Percentiles rank a stretch among this genome's conserved stretches.
These are phyloP conservation scores for Tetragonula clypearis DNA, from an alignment of 1,140 invertebrate species.

Conservation along the genomic window DNA sequence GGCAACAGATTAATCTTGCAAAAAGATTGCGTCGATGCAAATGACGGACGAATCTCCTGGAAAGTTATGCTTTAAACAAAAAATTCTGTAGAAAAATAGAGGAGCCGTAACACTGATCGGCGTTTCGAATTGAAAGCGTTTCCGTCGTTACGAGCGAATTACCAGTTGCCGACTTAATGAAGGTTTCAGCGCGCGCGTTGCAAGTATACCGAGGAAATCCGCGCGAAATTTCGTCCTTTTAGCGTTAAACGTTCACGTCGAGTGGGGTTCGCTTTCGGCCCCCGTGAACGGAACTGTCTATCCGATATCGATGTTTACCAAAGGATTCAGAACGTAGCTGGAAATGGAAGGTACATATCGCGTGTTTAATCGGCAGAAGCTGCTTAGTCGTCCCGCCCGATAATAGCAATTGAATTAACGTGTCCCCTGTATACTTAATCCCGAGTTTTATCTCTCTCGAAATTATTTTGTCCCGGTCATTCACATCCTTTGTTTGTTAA, in stretches of 20 bases:
- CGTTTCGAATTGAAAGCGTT: not conserved
- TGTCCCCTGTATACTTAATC: not conserved
- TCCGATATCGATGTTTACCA: slow-evolving; percentile 46
- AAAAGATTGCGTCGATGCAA: too few relatives aligned
- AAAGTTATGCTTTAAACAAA: not conserved
- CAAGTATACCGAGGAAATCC: slow-evolving; percentile 13
- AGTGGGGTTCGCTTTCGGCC: slow-evolving; percentile 27
- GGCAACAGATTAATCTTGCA: too few relatives aligned
- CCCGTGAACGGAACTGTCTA: slow-evolving; percentile 37
- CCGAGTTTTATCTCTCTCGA: not conserved
- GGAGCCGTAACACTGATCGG: not conserved
- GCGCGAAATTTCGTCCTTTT: slow-evolving; percentile 35
- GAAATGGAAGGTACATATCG: slow-evolving; percentile 49
- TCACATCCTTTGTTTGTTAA: too few relatives aligned
- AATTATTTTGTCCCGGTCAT: not conserved
- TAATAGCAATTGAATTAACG: not conserved
- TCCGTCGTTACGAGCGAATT: slow-evolving; percentile 1
- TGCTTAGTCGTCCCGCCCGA: slow-evolving; percentile 20
- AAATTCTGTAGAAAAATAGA: not conserved
- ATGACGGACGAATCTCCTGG: too few relatives aligned
- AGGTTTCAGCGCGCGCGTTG: not conserved
- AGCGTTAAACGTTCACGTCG: slow-evolving; percentile 34
- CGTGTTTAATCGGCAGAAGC: slow-evolving; percentile 41
- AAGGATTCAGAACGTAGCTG: slow-evolving; percentile 36
- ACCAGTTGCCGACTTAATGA: slow-evolving; percentile 13